These are phyloP conservation scores for Actinernus sp. DNA, from an alignment of 92 coral and sea anemone genomes.

Conservation along the genomic window DNA sequence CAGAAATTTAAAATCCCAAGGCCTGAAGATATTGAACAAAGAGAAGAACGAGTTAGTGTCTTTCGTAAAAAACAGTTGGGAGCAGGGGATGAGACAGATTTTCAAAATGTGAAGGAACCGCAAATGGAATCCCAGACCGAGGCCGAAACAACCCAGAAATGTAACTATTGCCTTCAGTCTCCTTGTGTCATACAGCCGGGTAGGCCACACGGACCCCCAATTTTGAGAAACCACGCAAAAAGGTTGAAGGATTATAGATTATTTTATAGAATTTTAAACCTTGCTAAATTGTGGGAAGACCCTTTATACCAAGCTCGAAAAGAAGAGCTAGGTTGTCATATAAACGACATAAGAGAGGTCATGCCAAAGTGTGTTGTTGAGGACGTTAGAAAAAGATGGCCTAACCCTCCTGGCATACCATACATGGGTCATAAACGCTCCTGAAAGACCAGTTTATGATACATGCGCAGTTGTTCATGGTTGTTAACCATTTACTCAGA, in stretches of 20 bases:
- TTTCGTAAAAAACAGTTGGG: no score
- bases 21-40: no score
- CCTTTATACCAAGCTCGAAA: constrained; percentile 21
- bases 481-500: no score
- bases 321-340: constrained; percentile 27
- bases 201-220: constrained; percentile 13
- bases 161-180: constrained; percentile 14
- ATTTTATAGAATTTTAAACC: constrained; percentile 11
- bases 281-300: constrained; percentile 18
- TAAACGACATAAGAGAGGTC: constrained; percentile 45
- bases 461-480: constrained; percentile 10
- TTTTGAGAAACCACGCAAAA: constrained; percentile 22
- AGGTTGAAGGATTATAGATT: constrained; percentile 34
- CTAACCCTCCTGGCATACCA: constrained; percentile 51
- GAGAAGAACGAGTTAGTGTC: no score
- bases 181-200: constrained; percentile 9
- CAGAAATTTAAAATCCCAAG: no score
- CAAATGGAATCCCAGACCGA: background rate
- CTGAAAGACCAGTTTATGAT: background rate
- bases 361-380: constrained; percentile 53
- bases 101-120: no score
- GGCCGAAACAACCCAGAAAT: background rate
- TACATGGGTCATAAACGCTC: constrained; percentile 37
- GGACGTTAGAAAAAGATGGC: constrained; percentile 47
- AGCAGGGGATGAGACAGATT: no score